Evolutionary conservation across 2,113 vertebrate genomes (phyloP).

Genomic region (Chloropsis hardwickii): DNA sequence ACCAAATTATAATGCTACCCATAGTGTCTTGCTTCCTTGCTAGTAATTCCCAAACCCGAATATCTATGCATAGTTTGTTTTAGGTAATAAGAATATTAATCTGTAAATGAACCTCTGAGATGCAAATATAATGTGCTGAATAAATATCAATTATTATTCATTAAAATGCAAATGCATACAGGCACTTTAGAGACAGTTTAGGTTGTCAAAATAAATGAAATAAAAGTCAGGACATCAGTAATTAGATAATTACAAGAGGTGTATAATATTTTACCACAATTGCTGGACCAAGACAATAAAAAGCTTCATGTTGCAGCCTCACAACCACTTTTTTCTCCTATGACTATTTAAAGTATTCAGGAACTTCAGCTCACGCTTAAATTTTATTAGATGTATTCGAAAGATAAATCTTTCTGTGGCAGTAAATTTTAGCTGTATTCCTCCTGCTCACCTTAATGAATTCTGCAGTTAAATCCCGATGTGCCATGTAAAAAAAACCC

Average conservation of each 20-base stretch:
- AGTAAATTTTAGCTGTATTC: not conserved
- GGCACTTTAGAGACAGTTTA: not conserved
- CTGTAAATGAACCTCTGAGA: not conserved
- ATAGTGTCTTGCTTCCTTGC: not conserved
- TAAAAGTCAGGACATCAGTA: not conserved
- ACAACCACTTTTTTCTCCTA: not conserved
- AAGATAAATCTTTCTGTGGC: not conserved
- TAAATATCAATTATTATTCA: conserved; percentile 50
- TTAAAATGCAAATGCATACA: conserved; percentile 36
- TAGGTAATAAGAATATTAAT: conserved; percentile 42
- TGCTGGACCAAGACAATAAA: not conserved
- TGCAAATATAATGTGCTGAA: not conserved
- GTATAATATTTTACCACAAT: not conserved
- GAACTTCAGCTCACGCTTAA: not conserved
- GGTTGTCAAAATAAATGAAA: not conserved
- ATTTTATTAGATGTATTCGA: not conserved
- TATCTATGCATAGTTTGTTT: not conserved
- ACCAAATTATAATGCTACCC: not conserved
- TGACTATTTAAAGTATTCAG: not conserved
- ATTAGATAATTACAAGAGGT: not conserved
- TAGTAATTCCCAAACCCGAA: not conserved
- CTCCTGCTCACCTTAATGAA: not conserved
- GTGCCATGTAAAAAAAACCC: not conserved
- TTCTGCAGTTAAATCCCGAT: not conserved
- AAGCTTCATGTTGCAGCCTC: not conserved